phyloP scores from a whole-genome alignment of 1,140 invertebrate species.

The Drosophila mauritiana region DNA sequence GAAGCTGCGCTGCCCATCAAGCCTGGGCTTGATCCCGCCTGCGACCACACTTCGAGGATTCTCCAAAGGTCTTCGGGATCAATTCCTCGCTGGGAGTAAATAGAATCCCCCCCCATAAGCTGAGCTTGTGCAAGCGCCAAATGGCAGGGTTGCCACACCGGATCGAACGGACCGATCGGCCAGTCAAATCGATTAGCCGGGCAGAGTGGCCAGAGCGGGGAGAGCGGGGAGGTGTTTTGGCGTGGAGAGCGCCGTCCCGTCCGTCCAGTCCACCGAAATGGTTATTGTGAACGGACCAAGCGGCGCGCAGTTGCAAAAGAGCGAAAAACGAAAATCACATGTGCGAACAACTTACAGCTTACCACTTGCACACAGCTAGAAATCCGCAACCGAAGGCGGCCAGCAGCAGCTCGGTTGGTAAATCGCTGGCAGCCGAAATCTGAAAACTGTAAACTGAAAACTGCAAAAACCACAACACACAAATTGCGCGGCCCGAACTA shows the following conservation, averaged over 20 bases:
- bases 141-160: slow-evolving; percentile 34
- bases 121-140: slow-evolving; percentile 5
- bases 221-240: not conserved
- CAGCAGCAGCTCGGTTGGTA: slow-evolving; percentile 49
- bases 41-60: no score
- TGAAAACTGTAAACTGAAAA: slow-evolving; percentile 59
- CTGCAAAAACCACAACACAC: slow-evolving; percentile 76
- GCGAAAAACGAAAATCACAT: slow-evolving; percentile 53
- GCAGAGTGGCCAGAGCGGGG: not conserved
- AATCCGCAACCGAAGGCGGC: slow-evolving; percentile 24
- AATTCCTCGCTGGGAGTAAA: no score
- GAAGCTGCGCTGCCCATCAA: no score
- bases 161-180: slow-evolving; percentile 1
- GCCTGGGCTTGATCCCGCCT: no score
- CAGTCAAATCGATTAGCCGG: slow-evolving; percentile 30
- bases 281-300: slow-evolving; percentile 55
- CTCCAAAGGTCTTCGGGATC: no score
- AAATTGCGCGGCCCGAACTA: slow-evolving; percentile 73
- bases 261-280: slow-evolving; percentile 20
- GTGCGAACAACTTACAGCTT: slow-evolving; percentile 58
- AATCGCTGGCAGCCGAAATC: slow-evolving; percentile 53
- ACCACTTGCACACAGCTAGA: slow-evolving; percentile 71
- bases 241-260: slow-evolving; percentile 26
- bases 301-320: slow-evolving; percentile 67
- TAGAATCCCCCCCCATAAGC: not conserved